Evolutionary conservation across 2,797 vertebrate genomes (phyloP).

Genomic region (Tinamus major): DNA sequence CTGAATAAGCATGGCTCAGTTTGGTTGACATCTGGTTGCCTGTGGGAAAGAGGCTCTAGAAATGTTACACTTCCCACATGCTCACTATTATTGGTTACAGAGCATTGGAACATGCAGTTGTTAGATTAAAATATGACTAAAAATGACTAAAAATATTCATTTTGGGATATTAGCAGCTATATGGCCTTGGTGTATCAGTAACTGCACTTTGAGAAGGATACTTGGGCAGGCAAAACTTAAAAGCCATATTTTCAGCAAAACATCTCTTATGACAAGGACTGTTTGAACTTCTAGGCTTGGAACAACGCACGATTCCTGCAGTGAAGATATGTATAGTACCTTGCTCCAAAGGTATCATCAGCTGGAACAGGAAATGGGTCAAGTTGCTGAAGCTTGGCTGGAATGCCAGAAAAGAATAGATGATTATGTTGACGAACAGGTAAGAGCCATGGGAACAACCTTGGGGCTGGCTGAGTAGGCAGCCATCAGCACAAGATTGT

Average conservation of each 20-base stretch:
- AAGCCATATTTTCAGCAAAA: not conserved
- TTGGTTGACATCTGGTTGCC: constrained; percentile 15
- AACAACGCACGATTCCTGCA: constrained; percentile 90
- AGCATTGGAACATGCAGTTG: not conserved
- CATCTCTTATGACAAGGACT: constrained; percentile 25
- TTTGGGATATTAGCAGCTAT: not conserved
- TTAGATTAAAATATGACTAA: not conserved
- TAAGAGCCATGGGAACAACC: constrained; percentile 59
- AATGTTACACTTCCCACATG: constrained; percentile 43
- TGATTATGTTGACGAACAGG: constrained; percentile 98
- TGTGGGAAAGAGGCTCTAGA: not conserved
- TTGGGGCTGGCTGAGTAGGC: not conserved
- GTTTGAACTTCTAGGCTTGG: constrained; percentile 84
- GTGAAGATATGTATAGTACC: constrained; percentile 91
- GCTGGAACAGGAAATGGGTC: constrained; percentile 92
- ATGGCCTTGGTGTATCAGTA: constrained; percentile 9
- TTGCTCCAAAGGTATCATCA: constrained; percentile 92
- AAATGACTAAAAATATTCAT: not conserved
- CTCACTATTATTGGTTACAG: constrained; percentile 28
- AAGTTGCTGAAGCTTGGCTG: constrained; percentile 92
- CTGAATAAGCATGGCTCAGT: not conserved
- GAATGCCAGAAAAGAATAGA: constrained; percentile 98
- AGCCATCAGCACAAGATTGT: not conserved
- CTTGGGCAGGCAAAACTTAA: not conserved
- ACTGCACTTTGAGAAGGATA: not conserved